Evolutionary conservation across 2,797 vertebrate species (phyloP), one percentile per base, ranked within the genome.

Genomic region (Gila robusta): DNA sequence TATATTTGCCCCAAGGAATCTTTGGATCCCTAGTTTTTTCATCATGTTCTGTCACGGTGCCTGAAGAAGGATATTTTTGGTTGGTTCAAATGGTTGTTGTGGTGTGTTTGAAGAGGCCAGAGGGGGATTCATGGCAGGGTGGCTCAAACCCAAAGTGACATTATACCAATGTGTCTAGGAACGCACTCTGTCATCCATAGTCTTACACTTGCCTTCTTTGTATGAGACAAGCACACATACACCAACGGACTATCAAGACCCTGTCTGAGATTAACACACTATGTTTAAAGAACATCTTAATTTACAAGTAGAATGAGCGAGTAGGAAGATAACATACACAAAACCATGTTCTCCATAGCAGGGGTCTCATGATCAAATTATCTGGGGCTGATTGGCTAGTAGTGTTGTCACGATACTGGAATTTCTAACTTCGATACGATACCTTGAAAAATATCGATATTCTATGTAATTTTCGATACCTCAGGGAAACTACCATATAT

Each of bases 121-220:
- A 78, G 79, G 88, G 84, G 59, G 17, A 7, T 73, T 64, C 21
- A 66, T n/a, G 39, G 7, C 66, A 52, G 28, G 19, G 37, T 67
- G 84, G 71, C 44, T 85, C 56, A 79, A 85, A 82, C 67, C 26
- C 76, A 72, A 52, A 89, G 17, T 86, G 74, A 81, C 84, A 87
- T n/a, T 64, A 67, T 71, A 72, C 59, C 44, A 86, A 35, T 77
- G 23, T 39, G 28, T 28, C 66, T 35, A 23, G 11, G 17, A 86
- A 64, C n/a, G 74, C 67, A 52, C 39, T 41, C n/a, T 9, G 32
- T 67, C 32, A 83, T 54, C 35, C 49, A 76, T 39, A 59, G 28
- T 28, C 26, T 52, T 47, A 79, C 35, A 35, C 77, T 32, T 69
- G 37, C 54, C n/a, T 54, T 14, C n/a, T 69, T 77, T 76, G 44